Evolutionary conservation across 1,140 invertebrate genomes (phyloP).

Genomic region (Phortica variegata): DNA sequence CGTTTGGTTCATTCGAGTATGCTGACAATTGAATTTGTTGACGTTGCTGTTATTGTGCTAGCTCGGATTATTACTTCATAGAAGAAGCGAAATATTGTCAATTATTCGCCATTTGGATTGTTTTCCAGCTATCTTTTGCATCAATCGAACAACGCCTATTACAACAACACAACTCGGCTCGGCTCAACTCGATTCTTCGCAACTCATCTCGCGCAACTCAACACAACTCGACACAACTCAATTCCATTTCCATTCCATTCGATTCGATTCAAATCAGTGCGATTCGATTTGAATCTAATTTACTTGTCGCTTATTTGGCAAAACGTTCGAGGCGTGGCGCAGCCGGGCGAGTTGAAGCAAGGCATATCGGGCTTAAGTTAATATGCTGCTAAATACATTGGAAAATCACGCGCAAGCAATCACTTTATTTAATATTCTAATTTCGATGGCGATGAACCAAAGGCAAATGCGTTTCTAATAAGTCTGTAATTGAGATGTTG

Average conservation of each 20-base stretch:
- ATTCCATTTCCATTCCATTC: too few relatives aligned
- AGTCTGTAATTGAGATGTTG: too few relatives aligned
- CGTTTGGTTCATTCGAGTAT: neutral
- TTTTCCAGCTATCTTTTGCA: neutral
- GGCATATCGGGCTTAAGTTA: conserved; percentile 40
- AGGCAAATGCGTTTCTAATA: too few relatives aligned
- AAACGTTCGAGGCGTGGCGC: neutral
- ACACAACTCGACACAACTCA: too few relatives aligned
- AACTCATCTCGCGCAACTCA: too few relatives aligned
- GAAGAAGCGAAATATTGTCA: conserved; percentile 32
- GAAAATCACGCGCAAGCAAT: conserved; percentile 1
- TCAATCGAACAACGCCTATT: conserved; percentile 36
- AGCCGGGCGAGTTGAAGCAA: conserved; percentile 20
- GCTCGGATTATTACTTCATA: conserved; percentile 48
- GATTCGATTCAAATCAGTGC: neutral
- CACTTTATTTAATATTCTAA: neutral
- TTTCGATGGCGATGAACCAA: neutral
- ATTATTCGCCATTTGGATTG: conserved; percentile 19
- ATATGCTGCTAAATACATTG: conserved; percentile 41
- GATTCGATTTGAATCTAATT: conserved; percentile 45
- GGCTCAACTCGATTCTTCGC: too few relatives aligned
- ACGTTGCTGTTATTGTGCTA: conserved; percentile 30
- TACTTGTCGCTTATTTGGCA: conserved; percentile 15
- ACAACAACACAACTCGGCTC: too few relatives aligned
- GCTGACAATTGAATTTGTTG: conserved; percentile 52